These are phyloP conservation scores for Dasypolia templi DNA, from an alignment of 2,888 invertebrate genomes.

Conservation along the genomic window DNA sequence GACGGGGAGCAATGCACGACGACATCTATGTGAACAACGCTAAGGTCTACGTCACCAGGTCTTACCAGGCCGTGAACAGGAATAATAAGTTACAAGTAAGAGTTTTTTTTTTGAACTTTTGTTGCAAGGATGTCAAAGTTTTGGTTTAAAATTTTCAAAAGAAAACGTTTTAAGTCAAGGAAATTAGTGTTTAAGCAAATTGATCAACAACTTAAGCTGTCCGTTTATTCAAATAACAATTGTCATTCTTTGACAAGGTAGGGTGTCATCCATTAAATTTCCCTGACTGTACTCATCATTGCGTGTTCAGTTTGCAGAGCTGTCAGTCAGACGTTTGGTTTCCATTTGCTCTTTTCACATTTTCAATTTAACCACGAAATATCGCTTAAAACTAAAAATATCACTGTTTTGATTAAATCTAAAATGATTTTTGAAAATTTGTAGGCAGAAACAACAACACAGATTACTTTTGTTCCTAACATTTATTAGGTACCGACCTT, in stretches of 20 bases:
- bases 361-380: neutral
- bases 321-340: neutral
- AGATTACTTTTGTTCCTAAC: neutral
- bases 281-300: too few relatives aligned
- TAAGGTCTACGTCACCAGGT: conserved; percentile 92
- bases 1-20: conserved; percentile 91
- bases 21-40: conserved; percentile 97
- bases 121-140: neutral
- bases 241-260: too few relatives aligned
- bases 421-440: neutral
- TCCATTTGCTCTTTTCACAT: neutral
- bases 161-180: neutral
- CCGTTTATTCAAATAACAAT: too few relatives aligned
- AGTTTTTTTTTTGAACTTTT: neutral
- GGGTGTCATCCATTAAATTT: too few relatives aligned
- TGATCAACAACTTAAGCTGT: too few relatives aligned
- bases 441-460: too few relatives aligned
- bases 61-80: conserved; percentile 91
- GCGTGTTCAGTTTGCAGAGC: neutral
- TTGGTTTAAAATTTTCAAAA: neutral
- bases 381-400: too few relatives aligned
- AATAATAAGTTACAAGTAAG: conserved; percentile 85
- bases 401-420: neutral
- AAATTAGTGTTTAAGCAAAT: too few relatives aligned
- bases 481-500: neutral